Conservation (phyloP, 2,888 invertebrate genomes). For the Troides oblongomaculatus region DNA sequence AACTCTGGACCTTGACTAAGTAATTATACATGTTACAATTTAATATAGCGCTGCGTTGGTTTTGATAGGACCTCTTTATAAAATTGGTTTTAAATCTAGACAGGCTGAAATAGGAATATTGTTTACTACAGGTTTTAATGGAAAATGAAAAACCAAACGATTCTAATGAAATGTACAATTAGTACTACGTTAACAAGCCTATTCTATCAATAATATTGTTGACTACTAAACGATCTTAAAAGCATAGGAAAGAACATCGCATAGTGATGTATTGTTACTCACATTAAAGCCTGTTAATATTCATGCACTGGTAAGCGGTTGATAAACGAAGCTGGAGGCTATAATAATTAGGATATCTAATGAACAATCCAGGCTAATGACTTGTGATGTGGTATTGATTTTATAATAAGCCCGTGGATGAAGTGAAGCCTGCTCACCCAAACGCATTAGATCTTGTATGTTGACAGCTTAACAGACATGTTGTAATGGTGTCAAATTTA, state of each 20-base stretch:
- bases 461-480: too few relatives aligned
- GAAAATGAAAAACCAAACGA: not conserved
- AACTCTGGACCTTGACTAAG: too few relatives aligned
- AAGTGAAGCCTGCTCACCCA: too few relatives aligned
- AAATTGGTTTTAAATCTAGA: too few relatives aligned
- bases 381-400: not conserved
- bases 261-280: not conserved
- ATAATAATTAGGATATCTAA: not conserved
- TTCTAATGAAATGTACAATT: not conserved
- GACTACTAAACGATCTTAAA: slow-evolving; percentile 10
- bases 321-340: not conserved
- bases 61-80: too few relatives aligned
- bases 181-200: not conserved
- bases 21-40: too few relatives aligned
- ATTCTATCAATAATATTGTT: slow-evolving; percentile 9
- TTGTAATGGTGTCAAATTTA: too few relatives aligned
- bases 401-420: too few relatives aligned
- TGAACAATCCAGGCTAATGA: not conserved
- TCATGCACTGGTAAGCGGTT: not conserved
- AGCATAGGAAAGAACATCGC: slow-evolving; percentile 9
- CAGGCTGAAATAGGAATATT: too few relatives aligned
- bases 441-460: too few relatives aligned
- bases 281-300: not conserved
- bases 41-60: too few relatives aligned
- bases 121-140: too few relatives aligned